Evolutionary conservation across 2,113 vertebrate genomes (phyloP).

Genomic region (Grammomys surdaster): DNA sequence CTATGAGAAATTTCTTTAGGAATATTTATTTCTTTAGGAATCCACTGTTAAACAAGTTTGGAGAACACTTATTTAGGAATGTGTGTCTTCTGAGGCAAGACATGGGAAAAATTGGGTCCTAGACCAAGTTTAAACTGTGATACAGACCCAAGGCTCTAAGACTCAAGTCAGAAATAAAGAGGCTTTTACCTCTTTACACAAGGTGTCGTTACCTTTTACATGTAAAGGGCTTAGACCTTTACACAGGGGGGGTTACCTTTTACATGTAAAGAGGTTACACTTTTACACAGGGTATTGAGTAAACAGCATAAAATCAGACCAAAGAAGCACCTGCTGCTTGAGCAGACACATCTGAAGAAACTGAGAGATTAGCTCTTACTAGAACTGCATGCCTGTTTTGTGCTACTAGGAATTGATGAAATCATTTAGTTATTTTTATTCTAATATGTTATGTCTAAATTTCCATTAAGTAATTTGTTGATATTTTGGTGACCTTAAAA

Average conservation of each 20-base stretch:
- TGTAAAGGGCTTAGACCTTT: no score
- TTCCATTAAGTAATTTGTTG: conserved; percentile 50
- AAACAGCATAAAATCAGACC: not conserved
- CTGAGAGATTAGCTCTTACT: conserved; percentile 21
- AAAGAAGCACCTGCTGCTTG: not conserved
- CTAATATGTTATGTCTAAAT: conserved; percentile 45
- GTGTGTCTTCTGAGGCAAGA: not conserved
- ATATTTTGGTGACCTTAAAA: conserved; percentile 26
- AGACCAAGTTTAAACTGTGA: conserved; percentile 47
- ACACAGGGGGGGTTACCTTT: no score
- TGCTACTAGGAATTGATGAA: conserved; percentile 11
- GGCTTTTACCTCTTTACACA: not conserved
- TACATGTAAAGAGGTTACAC: no score
- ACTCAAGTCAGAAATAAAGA: not conserved
- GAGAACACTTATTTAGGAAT: conserved; percentile 43
- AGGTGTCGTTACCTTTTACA: no score
- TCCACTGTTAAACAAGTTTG: conserved; percentile 22
- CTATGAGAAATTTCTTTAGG: not conserved
- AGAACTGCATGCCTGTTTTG: conserved; percentile 1
- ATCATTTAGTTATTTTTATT: conserved; percentile 33
- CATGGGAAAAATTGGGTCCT: not conserved
- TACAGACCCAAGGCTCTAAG: not conserved
- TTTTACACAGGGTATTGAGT: not conserved
- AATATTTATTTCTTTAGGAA: conserved; percentile 20
- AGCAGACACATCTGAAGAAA: conserved; percentile 47